Percentiles rank a stretch among this genome's conserved stretches.
Conservation (phyloP, 2,113 vertebrate genomes). For the Grammomys dolichurus region DNA sequence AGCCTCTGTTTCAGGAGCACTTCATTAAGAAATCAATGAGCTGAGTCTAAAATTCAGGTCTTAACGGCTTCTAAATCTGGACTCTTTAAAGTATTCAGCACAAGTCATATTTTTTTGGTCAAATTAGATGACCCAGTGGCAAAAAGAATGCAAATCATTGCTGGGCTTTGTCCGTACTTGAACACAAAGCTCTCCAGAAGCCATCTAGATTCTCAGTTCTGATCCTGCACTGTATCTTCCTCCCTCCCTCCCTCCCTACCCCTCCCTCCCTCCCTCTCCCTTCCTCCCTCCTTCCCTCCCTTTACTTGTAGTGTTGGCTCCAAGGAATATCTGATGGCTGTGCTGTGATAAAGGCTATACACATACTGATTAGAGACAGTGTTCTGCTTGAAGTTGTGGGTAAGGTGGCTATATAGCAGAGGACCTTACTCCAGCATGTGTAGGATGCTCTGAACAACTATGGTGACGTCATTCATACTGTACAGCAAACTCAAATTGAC, state of each 20-base stretch:
- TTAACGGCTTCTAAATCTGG: background rate
- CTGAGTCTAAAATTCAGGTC: background rate
- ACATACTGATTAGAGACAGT: background rate
- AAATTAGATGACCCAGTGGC: background rate
- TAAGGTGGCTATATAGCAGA: background rate
- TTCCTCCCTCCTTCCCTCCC: background rate
- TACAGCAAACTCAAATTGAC: background rate
- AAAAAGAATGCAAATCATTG: background rate
- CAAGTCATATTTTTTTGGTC: background rate
- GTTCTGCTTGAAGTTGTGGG: background rate
- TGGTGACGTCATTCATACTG: background rate
- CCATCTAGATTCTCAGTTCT: background rate
- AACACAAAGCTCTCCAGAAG: background rate
- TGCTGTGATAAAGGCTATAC: background rate
- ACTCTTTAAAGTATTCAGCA: background rate
- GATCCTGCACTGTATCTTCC: background rate
- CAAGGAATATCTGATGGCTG: background rate
- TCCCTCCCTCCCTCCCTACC: background rate
- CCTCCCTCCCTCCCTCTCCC: rapidly evolving
- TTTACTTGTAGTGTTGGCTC: background rate
- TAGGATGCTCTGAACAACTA: background rate
- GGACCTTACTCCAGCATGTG: background rate
- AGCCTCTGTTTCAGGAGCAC: background rate
- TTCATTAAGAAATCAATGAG: background rate
- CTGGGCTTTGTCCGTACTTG: background rate